Evolutionary conservation across 2,888 invertebrate species (phyloP).

Genomic region (Dryomyza anilis): DNA sequence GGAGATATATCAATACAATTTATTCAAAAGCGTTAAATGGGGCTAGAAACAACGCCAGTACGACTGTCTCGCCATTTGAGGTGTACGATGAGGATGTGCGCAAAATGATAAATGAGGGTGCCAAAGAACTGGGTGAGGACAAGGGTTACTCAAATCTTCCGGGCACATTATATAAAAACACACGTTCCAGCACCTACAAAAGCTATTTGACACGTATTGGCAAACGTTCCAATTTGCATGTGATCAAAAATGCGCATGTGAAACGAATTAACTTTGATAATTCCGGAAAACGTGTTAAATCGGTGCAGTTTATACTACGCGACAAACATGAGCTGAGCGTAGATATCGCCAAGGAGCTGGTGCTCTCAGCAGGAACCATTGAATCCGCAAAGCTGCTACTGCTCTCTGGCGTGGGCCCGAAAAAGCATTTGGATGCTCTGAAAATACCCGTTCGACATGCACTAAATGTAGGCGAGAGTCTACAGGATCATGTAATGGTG

Average conservation of each 20-base stretch:
- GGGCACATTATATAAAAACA: conserved; percentile 64
- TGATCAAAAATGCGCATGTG: conserved; percentile 64
- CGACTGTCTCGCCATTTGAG: conserved; percentile 47
- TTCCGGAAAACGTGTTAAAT: conserved; percentile 58
- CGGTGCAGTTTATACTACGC: conserved; percentile 55
- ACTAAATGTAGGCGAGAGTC: conserved; percentile 69
- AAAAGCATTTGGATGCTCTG: conserved; percentile 33
- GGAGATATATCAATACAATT: too few species aligned
- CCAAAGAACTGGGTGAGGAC: conserved; percentile 63
- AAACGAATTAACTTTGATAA: conserved; percentile 63
- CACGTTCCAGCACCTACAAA: conserved; percentile 64
- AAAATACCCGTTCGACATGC: conserved; percentile 40
- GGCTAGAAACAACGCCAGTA: background rate
- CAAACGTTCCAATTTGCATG: conserved; percentile 56
- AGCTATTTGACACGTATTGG: conserved; percentile 63
- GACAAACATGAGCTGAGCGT: conserved; percentile 52
- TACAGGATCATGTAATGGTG: conserved; percentile 77
- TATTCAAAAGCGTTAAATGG: too few species aligned
- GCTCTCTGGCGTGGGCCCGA: conserved; percentile 45
- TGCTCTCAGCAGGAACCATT: conserved; percentile 57
- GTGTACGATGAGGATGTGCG: conserved; percentile 51
- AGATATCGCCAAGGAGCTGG: conserved; percentile 36
- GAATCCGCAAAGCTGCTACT: conserved; percentile 44
- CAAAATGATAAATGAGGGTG: conserved; percentile 70
- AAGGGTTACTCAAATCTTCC: conserved; percentile 66